These are phyloP conservation scores for Heliconius erato DNA, from an alignment of 2,888 invertebrate species.

Conservation along the genomic window DNA sequence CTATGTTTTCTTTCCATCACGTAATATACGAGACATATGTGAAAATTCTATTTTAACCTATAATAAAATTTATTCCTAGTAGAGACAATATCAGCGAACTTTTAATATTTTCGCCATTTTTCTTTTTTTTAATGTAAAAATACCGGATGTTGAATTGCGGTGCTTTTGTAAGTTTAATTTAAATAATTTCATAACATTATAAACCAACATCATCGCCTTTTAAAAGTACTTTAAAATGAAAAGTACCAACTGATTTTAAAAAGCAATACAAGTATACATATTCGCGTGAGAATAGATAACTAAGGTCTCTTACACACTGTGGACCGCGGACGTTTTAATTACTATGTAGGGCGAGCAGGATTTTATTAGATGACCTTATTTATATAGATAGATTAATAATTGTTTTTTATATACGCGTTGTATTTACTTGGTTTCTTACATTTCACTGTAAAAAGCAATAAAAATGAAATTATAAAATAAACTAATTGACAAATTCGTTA, in stretches of 20 bases:
- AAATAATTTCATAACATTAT: background rate
- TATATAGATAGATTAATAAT: background rate
- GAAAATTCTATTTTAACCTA: background rate
- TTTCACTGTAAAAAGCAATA: too few relatives aligned
- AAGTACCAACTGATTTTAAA: background rate
- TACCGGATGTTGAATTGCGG: background rate
- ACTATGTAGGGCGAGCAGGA: background rate
- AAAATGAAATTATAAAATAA: too few relatives aligned
- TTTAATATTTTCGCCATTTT: background rate
- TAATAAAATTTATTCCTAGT: background rate
- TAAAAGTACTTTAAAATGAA: background rate
- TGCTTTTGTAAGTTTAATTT: background rate
- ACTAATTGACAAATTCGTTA: too few relatives aligned
- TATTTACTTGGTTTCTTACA: too few relatives aligned
- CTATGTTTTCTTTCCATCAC: too few relatives aligned
- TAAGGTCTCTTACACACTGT: slow-evolving; percentile 10
- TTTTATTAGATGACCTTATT: background rate
- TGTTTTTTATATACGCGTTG: background rate
- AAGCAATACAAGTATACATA: background rate
- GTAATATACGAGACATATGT: background rate
- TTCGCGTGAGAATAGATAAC: slow-evolving; percentile 12
- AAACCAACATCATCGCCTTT: background rate
- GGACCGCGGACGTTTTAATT: background rate
- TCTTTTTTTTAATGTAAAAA: background rate
- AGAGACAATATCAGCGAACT: background rate